These are phyloP conservation scores for Melanogrammus aeglefinus DNA, from an alignment of 2,797 vertebrate genomes.

Conservation along the genomic window DNA sequence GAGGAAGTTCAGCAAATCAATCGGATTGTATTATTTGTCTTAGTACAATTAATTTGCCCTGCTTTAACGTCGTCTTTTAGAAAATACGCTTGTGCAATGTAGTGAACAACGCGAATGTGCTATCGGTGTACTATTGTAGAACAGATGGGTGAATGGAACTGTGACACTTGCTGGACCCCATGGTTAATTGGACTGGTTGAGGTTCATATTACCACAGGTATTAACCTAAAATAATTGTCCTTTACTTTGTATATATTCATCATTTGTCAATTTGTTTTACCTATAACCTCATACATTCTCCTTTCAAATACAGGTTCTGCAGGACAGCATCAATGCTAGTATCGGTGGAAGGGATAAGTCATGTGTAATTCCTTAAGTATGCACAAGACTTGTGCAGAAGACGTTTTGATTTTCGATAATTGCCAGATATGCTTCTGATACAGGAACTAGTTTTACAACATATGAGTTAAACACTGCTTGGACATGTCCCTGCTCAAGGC, in stretches of 20 bases:
- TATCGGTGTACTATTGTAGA: not conserved
- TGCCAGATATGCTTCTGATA: not conserved
- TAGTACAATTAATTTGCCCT: not conserved
- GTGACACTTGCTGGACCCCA: not conserved
- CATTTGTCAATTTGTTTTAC: not conserved
- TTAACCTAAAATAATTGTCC: not conserved
- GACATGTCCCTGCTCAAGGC: not conserved
- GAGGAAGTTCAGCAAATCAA: not conserved
- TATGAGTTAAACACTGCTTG: not conserved
- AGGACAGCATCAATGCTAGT: constrained; percentile 57
- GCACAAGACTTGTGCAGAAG: not conserved
- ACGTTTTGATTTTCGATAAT: not conserved
- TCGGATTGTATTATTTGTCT: not conserved
- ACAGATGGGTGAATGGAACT: not conserved
- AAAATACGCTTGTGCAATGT: not conserved
- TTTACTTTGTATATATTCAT: not conserved
- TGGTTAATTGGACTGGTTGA: not conserved
- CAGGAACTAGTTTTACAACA: not conserved
- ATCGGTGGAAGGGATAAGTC: constrained; percentile 45
- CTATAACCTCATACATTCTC: constrained; percentile 4
- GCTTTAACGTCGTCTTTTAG: not conserved
- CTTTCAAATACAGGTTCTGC: constrained; percentile 50
- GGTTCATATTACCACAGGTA: not conserved
- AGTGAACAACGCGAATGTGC: not conserved
- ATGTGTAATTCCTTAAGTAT: not conserved